These are phyloP conservation scores for Lycophotia porphyrea DNA, from an alignment of 2,888 invertebrate species.

Conservation along the genomic window DNA sequence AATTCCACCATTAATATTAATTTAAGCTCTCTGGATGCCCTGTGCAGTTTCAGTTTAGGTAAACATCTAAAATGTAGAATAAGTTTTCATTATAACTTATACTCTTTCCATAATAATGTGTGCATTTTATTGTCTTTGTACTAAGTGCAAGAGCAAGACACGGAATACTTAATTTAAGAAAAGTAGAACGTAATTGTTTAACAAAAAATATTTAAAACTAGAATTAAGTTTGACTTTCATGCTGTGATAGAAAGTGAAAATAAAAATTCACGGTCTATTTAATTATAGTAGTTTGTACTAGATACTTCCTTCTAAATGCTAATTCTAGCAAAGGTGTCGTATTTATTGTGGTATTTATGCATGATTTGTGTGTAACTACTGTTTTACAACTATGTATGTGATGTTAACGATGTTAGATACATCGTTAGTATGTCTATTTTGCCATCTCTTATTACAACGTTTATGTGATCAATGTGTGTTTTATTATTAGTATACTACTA, in stretches of 20 bases:
- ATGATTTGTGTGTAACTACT: slow-evolving; percentile 50
- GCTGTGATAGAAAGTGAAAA: slow-evolving; percentile 65
- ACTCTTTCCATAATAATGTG: slow-evolving; percentile 39
- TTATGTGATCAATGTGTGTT: slow-evolving; percentile 53
- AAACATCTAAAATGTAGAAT: slow-evolving; percentile 23
- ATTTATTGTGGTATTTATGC: slow-evolving; percentile 61
- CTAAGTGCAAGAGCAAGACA: slow-evolving; percentile 57
- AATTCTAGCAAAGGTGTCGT: slow-evolving; percentile 54
- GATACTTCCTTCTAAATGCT: slow-evolving; percentile 47
- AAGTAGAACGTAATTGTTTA: slow-evolving; percentile 54
- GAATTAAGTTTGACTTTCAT: slow-evolving; percentile 65
- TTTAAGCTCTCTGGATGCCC: slow-evolving; percentile 14
- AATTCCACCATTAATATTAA: slow-evolving; percentile 5
- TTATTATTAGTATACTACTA: slow-evolving; percentile 11
- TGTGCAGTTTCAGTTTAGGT: slow-evolving; percentile 30
- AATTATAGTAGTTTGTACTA: slow-evolving; percentile 62
- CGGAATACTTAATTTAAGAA: slow-evolving; percentile 44
- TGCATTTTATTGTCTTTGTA: slow-evolving; percentile 57
- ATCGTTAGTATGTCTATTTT: slow-evolving; percentile 55
- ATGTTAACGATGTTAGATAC: slow-evolving; percentile 58
- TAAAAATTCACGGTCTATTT: slow-evolving; percentile 59
- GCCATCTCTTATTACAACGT: slow-evolving; percentile 60
- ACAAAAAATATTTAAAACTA: slow-evolving; percentile 51
- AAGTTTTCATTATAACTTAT: slow-evolving; percentile 19
- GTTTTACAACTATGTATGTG: slow-evolving; percentile 50